Percentiles rank a stretch among this genome's conserved stretches.
Conservation (phyloP, 2,888 invertebrate genomes). For the Isoperla grammatica region DNA sequence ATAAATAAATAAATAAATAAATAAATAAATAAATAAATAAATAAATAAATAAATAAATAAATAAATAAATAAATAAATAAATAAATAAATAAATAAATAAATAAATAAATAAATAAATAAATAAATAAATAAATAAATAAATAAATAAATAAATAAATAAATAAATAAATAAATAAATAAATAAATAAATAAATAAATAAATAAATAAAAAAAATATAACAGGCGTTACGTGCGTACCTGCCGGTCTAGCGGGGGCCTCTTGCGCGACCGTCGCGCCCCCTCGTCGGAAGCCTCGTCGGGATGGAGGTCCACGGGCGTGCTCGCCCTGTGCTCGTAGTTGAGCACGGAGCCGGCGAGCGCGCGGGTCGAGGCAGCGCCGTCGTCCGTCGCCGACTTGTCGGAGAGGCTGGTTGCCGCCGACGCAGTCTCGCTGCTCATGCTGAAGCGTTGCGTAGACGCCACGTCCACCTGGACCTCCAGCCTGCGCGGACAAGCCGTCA, state of each 20-base stretch:
- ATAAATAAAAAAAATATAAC: too few relatives aligned
- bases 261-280: constrained; percentile 40
- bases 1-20: too few relatives aligned
- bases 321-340: constrained; percentile 53
- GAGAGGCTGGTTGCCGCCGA: constrained; percentile 59
- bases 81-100: too few relatives aligned
- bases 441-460: constrained; percentile 56
- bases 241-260: constrained; percentile 40
- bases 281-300: constrained; percentile 43
- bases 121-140: too few relatives aligned
- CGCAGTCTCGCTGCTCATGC: constrained; percentile 60
- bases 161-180: too few relatives aligned
- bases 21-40: too few relatives aligned
- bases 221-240: constrained; percentile 33
- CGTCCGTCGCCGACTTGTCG: constrained; percentile 62
- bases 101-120: too few relatives aligned
- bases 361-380: constrained; percentile 63
- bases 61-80: too few relatives aligned
- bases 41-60: too few relatives aligned
- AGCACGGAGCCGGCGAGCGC: constrained; percentile 73
- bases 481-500: constrained; percentile 40
- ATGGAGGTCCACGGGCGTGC: constrained; percentile 31
- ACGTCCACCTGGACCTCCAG: constrained; percentile 71
- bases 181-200: too few relatives aligned
- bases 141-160: too few relatives aligned